Percentiles rank a stretch among this genome's conserved stretches.
These are phyloP conservation scores for Ophiodon elongatus DNA, from an alignment of 2,113 vertebrate species.

Conservation along the genomic window DNA sequence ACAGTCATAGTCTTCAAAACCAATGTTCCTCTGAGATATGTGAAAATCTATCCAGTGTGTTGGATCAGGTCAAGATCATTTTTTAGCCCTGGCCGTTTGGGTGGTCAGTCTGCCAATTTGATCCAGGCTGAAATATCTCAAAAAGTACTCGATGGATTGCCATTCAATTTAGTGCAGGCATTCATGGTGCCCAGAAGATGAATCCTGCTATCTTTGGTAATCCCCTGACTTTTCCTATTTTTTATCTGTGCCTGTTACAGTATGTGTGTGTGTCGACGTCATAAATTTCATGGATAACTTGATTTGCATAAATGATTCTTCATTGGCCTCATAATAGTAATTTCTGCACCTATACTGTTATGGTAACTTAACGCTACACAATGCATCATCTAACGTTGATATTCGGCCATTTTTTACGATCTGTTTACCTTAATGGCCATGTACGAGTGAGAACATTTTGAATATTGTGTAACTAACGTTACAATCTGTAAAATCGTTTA, in stretches of 20 bases:
- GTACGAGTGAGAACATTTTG: not conserved
- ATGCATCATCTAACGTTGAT: too few species aligned
- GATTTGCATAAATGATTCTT: not conserved
- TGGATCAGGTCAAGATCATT: not conserved
- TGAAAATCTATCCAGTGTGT: not conserved
- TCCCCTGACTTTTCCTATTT: not conserved
- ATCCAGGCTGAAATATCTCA: conserved; percentile 9
- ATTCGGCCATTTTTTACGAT: not conserved
- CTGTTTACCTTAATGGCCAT: not conserved
- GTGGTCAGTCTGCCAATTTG: not conserved
- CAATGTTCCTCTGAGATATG: conserved; percentile 27
- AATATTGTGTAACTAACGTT: too few species aligned
- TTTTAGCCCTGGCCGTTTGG: not conserved
- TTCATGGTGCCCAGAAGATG: not conserved
- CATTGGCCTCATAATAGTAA: not conserved
- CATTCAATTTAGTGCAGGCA: not conserved
- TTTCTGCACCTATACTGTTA: too few species aligned
- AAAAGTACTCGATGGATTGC: not conserved
- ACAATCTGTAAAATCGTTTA: not conserved
- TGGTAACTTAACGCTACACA: not conserved
- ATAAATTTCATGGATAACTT: not conserved
- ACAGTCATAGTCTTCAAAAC: conserved; percentile 36
- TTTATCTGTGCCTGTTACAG: not conserved
- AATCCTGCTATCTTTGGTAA: not conserved
- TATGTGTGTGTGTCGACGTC: not conserved